Evolutionary conservation across 35 echinoderm and acorn worm species (phyloP).

Genomic region (Heliocidaris tuberculata): DNA sequence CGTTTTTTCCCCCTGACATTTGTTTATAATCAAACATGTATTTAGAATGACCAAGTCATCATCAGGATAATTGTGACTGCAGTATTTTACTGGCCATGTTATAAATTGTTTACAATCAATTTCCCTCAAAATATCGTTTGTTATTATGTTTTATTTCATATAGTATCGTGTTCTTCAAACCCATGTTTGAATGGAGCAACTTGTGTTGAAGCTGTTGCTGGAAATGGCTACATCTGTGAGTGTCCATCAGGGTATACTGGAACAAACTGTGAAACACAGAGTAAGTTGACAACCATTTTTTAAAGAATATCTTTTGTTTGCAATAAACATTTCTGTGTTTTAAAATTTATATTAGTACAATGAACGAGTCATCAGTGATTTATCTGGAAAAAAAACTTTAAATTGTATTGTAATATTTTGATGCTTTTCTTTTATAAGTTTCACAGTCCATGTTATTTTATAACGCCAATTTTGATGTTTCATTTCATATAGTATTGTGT

Average conservation of each 20-base stretch:
- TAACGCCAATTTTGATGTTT: too few relatives aligned
- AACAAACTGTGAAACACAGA: conserved; percentile 59
- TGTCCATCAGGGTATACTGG: conserved; percentile 64
- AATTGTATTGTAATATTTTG: too few relatives aligned
- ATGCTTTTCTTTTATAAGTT: too few relatives aligned
- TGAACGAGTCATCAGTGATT: not conserved
- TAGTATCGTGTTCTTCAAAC: conserved; percentile 21
- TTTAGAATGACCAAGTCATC: too few relatives aligned
- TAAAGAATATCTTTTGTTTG: not conserved
- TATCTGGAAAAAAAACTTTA: not conserved
- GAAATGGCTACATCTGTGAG: conserved; percentile 62
- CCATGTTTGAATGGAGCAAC: conserved; percentile 81
- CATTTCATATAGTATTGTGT: not conserved
- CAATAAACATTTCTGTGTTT: not conserved
- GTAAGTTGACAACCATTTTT: not conserved
- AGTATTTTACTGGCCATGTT: too few relatives aligned
- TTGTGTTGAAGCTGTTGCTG: conserved; percentile 50
- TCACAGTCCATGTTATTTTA: too few relatives aligned
- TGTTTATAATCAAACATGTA: too few relatives aligned
- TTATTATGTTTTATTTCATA: too few relatives aligned
- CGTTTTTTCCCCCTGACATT: too few relatives aligned
- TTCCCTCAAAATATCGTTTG: too few relatives aligned
- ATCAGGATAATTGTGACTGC: too few relatives aligned
- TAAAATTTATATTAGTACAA: not conserved
- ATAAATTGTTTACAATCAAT: too few relatives aligned